Base-by-base conservation (phyloP, 1,140 invertebrate genomes). In the Neotoxoptera formosana region DNA sequence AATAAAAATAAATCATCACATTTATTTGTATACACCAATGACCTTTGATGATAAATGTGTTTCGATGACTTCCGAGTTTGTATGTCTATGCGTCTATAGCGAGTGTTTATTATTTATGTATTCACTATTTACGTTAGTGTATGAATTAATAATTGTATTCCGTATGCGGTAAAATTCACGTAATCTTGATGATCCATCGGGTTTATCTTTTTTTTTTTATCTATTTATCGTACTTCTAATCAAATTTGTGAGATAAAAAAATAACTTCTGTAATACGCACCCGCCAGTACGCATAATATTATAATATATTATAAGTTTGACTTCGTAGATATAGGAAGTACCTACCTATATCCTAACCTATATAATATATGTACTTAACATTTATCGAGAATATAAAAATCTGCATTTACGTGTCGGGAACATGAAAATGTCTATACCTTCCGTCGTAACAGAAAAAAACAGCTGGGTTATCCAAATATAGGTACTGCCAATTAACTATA, bases 71-170 rank as follows among this genome's bases (percentile, higher is more conserved):
- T 76, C 17, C 14, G 11, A 67, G 17, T 53, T 21, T 53, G 51
- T 53, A 53, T 53, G 51, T n/a, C 17, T 67, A 4, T 30, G 30
- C 14, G 60, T 6, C 4, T 76, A 11, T 60, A 67, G 60, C 3
- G 14, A 3, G 1, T 76, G 17, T 76, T 76, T 76, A 76, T 76
- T n/a, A 76, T 76, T 34, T n/a, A 76, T 76, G n/a, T n/a, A n/a
- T 76, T n/a, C 60, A n/a, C n/a, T n/a, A n/a, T 76, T n/a, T 30
- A n/a, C n/a, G 14, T 76, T 1, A 30, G 60, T 67, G 30, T n/a
- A 67, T 67, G 60, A 67, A 67, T 67, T 67, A 67, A 76, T n/a
- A n/a, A n/a, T 76, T 76, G 60, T 76, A n/a, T 34, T 76, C n/a
- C 7, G 60, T 76, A n/a, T 76, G 14, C n/a, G n/a, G 30, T 34